Evolutionary conservation across 2,888 invertebrate species (phyloP).

Genomic region (Volucella bombylans): DNA sequence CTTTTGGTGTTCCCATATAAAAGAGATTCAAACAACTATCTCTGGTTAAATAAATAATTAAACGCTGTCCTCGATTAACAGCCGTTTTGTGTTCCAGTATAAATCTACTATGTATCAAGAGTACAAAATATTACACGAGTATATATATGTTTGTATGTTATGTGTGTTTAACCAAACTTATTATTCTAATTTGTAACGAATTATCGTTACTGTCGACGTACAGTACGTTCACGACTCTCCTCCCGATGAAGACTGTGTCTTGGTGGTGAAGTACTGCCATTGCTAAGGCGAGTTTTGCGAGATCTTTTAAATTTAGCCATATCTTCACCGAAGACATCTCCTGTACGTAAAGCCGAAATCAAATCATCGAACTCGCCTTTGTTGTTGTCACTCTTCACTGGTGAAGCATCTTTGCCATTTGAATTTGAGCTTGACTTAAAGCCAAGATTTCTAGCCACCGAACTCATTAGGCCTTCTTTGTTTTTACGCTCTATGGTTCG

Average conservation of each 20-base stretch:
- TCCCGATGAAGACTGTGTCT: constrained; percentile 86
- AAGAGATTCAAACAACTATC: constrained; percentile 47
- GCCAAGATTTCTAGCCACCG: constrained; percentile 88
- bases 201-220: constrained; percentile 81
- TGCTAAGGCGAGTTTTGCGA: constrained; percentile 86
- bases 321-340: constrained; percentile 97
- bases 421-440: constrained; percentile 84
- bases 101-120: constrained; percentile 52
- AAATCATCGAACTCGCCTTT: constrained; percentile 98
- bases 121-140: constrained; percentile 67
- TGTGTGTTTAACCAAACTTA: constrained; percentile 44
- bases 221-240: constrained; percentile 87
- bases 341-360: constrained; percentile 95
- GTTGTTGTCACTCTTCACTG: constrained; percentile 83
- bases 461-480: constrained; percentile 89
- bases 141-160: constrained; percentile 7
- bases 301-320: constrained; percentile 95
- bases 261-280: constrained; percentile 85
- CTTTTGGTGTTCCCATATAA: constrained; percentile 58
- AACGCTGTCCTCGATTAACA: constrained; percentile 36
- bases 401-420: constrained; percentile 74
- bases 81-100: constrained; percentile 31
- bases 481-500: constrained; percentile 93
- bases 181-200: constrained; percentile 31
- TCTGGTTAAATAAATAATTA: constrained; percentile 56